A percentile compares a stretch with the other conserved stretches of the same genome.
Evolutionary conservation across 1,140 invertebrate species (phyloP).

Genomic region (Eurytemora carolleeae): DNA sequence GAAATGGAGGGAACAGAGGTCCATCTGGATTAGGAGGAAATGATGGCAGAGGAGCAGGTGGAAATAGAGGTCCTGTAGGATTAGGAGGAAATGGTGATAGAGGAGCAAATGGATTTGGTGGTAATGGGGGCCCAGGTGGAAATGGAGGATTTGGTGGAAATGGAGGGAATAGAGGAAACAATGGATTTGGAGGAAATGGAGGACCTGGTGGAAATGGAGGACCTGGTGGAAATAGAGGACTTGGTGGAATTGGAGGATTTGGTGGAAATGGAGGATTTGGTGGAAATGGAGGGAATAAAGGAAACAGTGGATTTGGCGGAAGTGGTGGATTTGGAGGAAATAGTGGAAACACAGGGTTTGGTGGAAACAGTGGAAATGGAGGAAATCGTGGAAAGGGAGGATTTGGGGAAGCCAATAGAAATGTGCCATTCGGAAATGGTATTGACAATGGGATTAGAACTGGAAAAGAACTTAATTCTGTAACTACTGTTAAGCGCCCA

Average conservation of each 20-base stretch:
- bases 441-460: background rate
- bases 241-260: conserved; percentile 5
- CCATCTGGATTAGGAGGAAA: conserved; percentile 2
- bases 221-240: conserved; percentile 4
- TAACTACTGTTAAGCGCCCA: background rate
- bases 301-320: conserved; percentile 11
- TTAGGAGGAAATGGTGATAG: background rate
- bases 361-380: conserved; percentile 7
- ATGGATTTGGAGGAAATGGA: background rate
- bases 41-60: background rate
- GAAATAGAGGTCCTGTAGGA: background rate
- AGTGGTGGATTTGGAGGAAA: conserved; percentile 6
- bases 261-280: conserved; percentile 14
- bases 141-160: conserved; percentile 13
- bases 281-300: conserved; percentile 11
- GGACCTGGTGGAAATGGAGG: conserved; percentile 5
- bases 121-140: conserved; percentile 4
- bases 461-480: background rate
- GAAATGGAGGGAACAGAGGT: background rate
- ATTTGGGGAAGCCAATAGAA: background rate
- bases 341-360: background rate
- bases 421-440: conserved; percentile 9
- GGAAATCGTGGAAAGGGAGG: conserved; percentile 5
- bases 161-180: conserved; percentile 12
- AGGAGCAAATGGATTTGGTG: conserved; percentile 10